Base-by-base conservation (phyloP, 1,140 invertebrate species). In the Tetragnatha versicolor region DNA sequence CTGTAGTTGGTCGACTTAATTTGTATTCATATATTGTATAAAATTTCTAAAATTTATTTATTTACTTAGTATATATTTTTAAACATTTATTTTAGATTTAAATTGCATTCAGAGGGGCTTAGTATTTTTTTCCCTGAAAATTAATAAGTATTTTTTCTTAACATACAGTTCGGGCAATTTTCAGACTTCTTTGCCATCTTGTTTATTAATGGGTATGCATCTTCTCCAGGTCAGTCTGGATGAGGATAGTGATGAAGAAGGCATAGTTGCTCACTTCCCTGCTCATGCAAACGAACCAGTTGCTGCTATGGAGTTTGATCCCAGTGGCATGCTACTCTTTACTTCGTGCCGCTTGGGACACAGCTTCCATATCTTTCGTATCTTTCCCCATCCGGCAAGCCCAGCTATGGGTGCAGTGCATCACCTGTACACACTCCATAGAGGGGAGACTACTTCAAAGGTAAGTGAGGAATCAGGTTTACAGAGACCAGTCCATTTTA, bases 261-360 rank as follows among this genome's bases (percentile, higher is more conserved):
- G 91, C 1, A 89, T 97, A 51, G 89, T 98, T 29, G 95, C 95
- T 51, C 97, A 99, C 86, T 99, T 99, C 87, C 88, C 94, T 72
- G 97, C 96, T 9, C 97, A 98, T 85, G 92, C 91, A 27, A 87
- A 87, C 79, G 93, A 97, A 83, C 93, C 95, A 0, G 91, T 99
- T 66, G 93, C 96, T 14, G 93, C 93, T 33, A 88, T 99, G 87
- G 90, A 91, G 81, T 99, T 99, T 87, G 97, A 98, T 85, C 90
- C 92, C 5, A 96, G 93, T 73, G 97, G 97, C 10, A 91, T 94
- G 84, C 85, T 99, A 55, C 88, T 99, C 27, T 88, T 98, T 65
- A 98, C 96, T 1, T 94, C 95, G 0, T 97, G 98, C 86, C 91
- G 92, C 80, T 88, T 93, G n/a, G 97, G 97, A 0, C 95, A 98